A percentile compares a stretch with the other conserved stretches of the same genome.
Conservation (phyloP, 1,140 invertebrate genomes). For the Sesamia nonagrioides region DNA sequence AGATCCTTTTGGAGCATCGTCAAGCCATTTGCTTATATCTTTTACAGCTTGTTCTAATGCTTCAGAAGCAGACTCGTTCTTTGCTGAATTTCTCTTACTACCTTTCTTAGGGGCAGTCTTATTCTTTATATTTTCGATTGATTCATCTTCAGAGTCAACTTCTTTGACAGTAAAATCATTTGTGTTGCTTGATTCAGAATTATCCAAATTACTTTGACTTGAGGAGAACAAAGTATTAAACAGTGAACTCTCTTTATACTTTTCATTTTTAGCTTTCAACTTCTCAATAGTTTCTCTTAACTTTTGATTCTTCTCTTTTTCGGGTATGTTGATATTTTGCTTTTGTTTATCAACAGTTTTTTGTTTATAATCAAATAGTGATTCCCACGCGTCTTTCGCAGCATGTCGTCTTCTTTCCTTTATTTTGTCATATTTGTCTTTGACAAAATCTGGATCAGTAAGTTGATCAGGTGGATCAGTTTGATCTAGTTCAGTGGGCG, state of each 20-base stretch:
- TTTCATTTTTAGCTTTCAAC: slow-evolving; percentile 89
- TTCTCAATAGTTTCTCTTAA: slow-evolving; percentile 89
- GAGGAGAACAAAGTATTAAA: slow-evolving; percentile 75
- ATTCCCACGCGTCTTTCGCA: slow-evolving; percentile 81
- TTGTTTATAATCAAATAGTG: slow-evolving; percentile 78
- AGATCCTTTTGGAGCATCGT: slow-evolving; percentile 92
- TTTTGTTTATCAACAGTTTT: slow-evolving; percentile 76
- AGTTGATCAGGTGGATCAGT: slow-evolving; percentile 64
- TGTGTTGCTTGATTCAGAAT: slow-evolving; percentile 58
- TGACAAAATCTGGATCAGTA: slow-evolving; percentile 78
- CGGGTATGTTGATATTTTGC: slow-evolving; percentile 72
- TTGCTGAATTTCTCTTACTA: slow-evolving; percentile 78
- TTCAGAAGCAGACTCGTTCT: slow-evolving; percentile 90
- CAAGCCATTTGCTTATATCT: slow-evolving; percentile 96
- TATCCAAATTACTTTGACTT: slow-evolving; percentile 64
- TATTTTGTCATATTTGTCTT: slow-evolving; percentile 90
- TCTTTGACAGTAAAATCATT: slow-evolving; percentile 70
- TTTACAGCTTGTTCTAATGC: slow-evolving; percentile 95
- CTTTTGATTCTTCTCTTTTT: slow-evolving; percentile 89
- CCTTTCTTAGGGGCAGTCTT: slow-evolving; percentile 69
- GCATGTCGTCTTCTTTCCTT: slow-evolving; percentile 89
- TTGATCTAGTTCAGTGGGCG: slow-evolving; percentile 66
- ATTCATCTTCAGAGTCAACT: slow-evolving; percentile 67
- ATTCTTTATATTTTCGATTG: slow-evolving; percentile 66
- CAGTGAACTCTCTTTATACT: slow-evolving; percentile 83